A percentile compares a stretch with the other conserved stretches of the same genome.
Conservation (phyloP, 2,113 vertebrate genomes). For the Pachycephala philippinensis region DNA sequence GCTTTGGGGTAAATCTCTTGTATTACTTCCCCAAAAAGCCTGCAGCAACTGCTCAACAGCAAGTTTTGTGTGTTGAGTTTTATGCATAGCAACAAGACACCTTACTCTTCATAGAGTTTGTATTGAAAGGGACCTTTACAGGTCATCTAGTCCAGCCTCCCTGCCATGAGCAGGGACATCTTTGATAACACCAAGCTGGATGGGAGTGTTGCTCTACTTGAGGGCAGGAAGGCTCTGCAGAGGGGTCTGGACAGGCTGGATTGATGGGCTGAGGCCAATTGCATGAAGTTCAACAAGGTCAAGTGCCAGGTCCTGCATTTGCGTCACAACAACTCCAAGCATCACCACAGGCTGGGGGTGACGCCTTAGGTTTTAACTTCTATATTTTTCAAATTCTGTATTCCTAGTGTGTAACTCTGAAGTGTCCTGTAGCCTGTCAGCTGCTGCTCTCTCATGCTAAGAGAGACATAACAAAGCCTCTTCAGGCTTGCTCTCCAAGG, state of each 20-base stretch:
- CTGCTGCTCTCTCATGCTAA: too few relatives aligned
- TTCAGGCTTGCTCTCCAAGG: too few relatives aligned
- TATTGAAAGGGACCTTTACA: neutral
- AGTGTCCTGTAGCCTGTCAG: too few relatives aligned
- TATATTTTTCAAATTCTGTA: too few relatives aligned
- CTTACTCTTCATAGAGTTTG: neutral
- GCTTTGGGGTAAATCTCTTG: neutral
- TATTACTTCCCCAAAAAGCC: neutral
- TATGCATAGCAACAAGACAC: neutral
- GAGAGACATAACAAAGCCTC: too few relatives aligned
- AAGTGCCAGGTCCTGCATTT: neutral
- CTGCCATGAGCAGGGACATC: neutral
- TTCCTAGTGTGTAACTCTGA: too few relatives aligned
- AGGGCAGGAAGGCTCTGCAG: neutral
- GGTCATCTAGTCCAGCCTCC: neutral
- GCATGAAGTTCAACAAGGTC: neutral
- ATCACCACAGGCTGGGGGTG: neutral
- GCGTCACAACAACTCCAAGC: rapidly evolving
- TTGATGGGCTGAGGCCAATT: neutral
- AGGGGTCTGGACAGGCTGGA: neutral
- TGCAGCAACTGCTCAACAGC: neutral
- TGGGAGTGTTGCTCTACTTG: neutral
- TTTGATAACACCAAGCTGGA: neutral
- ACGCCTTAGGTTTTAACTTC: too few relatives aligned
- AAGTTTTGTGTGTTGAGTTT: neutral